Evolutionary conservation across 35 echinoderm and acorn worm species (phyloP), one percentile per base, ranked within the genome.

Genomic region (Nesometra sesokonis): DNA sequence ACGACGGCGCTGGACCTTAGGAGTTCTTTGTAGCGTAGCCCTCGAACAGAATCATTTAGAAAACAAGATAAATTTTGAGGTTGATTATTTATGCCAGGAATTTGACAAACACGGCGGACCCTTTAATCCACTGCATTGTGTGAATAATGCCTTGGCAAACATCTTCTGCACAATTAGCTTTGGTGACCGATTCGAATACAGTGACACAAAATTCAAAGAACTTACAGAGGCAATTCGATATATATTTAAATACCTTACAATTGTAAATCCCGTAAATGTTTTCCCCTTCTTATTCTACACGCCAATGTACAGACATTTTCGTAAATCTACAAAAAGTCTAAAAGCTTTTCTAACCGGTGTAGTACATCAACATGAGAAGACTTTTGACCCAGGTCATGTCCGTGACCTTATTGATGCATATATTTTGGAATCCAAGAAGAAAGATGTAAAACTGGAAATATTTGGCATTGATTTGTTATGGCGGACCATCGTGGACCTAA

Each of bases 361-460:
- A 19, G 52, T 93, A 17, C 78, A 85, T 2, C 33, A 90, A 30
- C 92, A 93, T 32, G 17, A 78, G 11, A 13, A 35, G 27, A 87
- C 40, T 29, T 93, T 87, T 37, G 88, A 93, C 30, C 30, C 79
- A 0, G 82, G 84, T 35, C 33, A 93, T 78, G 79, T 90, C 17
- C 80, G 85, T 77, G 92, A 93, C 82, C 76, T 90, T 76, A 93
- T 86, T 17, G 92, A 93, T 34, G 32, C 87, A 17, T 93, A 84
- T 77, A 37, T 90, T 19, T n/a, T 36, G 57, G 92, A 97, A 31
- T 85, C 40, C 0, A 34, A 81, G 37, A 78, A 87, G 37, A 36
- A 47, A 36, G 37, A 39, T 30, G 83, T 86, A 23, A 76, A 93
- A 11, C n/a, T 40, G 36, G 31, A 80, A 77, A 31, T 85, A 31